Evolutionary conservation across 2,888 invertebrate species (phyloP).

Genomic region (Lepidocyrtoides sp.): DNA sequence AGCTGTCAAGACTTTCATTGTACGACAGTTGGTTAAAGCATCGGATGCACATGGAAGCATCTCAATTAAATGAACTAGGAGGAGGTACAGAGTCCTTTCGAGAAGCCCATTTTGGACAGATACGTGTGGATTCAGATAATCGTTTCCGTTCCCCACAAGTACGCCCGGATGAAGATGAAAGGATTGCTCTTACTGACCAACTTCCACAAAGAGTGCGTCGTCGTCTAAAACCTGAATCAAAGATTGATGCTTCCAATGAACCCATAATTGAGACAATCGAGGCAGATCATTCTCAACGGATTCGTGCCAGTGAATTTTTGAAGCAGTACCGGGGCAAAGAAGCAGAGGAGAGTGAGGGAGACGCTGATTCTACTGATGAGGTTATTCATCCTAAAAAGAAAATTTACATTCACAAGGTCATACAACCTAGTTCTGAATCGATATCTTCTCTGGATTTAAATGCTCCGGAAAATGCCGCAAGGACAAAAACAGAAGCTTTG

Average conservation of each 20-base stretch:
- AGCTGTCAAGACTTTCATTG: not conserved
- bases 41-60: not conserved
- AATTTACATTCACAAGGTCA: too few species aligned
- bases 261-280: conserved; percentile 48
- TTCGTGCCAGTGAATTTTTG: conserved; percentile 66
- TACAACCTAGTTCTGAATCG: not conserved
- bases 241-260: not conserved
- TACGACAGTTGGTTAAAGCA: conserved; percentile 66
- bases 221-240: not conserved
- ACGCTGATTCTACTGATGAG: not conserved
- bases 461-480: not conserved
- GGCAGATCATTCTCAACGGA: conserved; percentile 52
- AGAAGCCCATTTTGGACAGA: conserved; percentile 55
- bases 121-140: conserved; percentile 75
- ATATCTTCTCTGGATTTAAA: not conserved
- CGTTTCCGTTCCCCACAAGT: not conserved
- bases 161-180: not conserved
- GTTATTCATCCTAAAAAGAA: not conserved
- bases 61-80: not conserved
- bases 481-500: not conserved
- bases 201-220: not conserved
- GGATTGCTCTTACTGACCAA: not conserved
- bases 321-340: not conserved
- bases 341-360: not conserved
- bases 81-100: conserved; percentile 39